Percentiles rank a stretch among this genome's conserved stretches.
Conservation (phyloP, 2,888 invertebrate species). For the Lasiommata megera region DNA sequence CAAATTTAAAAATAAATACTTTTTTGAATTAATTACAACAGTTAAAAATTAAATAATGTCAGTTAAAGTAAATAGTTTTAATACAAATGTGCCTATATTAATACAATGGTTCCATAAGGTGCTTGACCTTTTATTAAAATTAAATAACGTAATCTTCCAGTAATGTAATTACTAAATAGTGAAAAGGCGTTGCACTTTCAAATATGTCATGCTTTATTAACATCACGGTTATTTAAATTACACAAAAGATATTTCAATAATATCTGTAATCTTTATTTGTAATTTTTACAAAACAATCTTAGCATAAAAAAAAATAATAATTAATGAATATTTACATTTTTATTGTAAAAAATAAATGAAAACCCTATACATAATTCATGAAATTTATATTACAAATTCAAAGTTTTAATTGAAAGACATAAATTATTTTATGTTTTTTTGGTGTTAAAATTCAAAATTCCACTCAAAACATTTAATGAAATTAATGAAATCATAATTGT, state of each 20-base stretch:
- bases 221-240: no score
- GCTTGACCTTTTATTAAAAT: constrained; percentile 46
- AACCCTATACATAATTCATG: no score
- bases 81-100: constrained; percentile 63
- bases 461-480: no score
- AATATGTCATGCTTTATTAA: neutral
- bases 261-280: no score
- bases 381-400: no score
- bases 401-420: constrained; percentile 2
- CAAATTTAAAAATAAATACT: neutral
- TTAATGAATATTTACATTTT: no score
- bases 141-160: constrained; percentile 50
- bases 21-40: neutral
- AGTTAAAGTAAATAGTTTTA: constrained; percentile 34
- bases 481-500: constrained; percentile 12
- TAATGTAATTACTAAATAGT: constrained; percentile 40
- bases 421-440: neutral
- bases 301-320: no score
- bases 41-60: constrained; percentile 27
- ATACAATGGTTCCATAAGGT: constrained; percentile 45
- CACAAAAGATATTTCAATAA: no score
- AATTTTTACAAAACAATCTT: no score
- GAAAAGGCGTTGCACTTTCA: constrained; percentile 34
- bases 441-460: no score
- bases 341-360: no score